Conservation (phyloP, 2,113 vertebrate genomes). For the Naja naja region DNA sequence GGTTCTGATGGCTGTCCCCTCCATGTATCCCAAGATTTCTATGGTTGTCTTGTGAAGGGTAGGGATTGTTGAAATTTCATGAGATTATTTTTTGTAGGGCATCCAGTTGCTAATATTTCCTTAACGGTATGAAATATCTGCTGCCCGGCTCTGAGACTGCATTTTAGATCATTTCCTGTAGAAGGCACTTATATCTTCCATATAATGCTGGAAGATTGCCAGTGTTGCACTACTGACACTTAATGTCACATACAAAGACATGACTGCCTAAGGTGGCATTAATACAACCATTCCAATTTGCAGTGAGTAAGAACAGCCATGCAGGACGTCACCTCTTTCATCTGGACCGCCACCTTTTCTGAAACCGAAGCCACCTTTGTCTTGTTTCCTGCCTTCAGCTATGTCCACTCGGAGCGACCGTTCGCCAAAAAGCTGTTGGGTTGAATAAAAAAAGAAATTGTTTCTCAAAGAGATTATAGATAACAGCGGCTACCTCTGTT, state of each 20-base stretch:
- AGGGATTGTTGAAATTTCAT: too few relatives aligned
- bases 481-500: background rate
- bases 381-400: constrained; percentile 94
- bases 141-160: background rate
- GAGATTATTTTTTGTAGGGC: background rate
- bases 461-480: background rate
- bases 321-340: constrained; percentile 84
- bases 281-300: background rate
- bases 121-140: background rate
- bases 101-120: background rate
- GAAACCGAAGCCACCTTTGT: constrained; percentile 93
- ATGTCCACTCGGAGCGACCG: constrained; percentile 94
- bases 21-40: too few relatives aligned
- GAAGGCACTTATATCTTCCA: background rate
- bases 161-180: background rate
- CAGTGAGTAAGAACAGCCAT: background rate
- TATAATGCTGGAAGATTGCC: too few relatives aligned
- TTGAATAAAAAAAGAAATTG: constrained; percentile 37
- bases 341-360: constrained; percentile 85
- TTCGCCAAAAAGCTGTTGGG: constrained; percentile 82
- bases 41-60: too few relatives aligned
- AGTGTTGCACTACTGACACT: too few relatives aligned
- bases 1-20: background rate
- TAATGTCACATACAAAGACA: background rate
- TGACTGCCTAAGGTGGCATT: background rate